A percentile compares a stretch with the other conserved stretches of the same genome.
phyloP scores from a whole-genome alignment of 2,797 vertebrate species.

The Betta splendens region DNA sequence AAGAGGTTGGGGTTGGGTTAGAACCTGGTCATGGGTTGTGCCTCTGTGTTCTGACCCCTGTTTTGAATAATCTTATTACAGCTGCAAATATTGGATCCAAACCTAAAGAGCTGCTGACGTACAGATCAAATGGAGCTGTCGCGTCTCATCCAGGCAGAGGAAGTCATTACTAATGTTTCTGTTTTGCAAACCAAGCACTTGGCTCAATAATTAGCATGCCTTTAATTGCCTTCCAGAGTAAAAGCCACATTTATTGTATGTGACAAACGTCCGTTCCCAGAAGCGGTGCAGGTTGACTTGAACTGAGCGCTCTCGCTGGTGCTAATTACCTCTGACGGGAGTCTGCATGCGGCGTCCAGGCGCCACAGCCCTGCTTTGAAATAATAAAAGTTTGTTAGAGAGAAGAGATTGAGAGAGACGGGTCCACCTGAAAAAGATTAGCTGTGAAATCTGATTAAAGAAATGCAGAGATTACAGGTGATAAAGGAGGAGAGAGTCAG shows the following conservation, averaged over 20 bases:
- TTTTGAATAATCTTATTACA: too few relatives aligned
- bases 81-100: too few relatives aligned
- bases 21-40: too few relatives aligned
- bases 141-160: background rate
- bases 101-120: too few relatives aligned
- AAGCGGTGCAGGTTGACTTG: conserved; percentile 14
- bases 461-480: conserved; percentile 50
- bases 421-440: conserved; percentile 61
- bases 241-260: conserved; percentile 14
- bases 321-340: conserved; percentile 11
- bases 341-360: conserved; percentile 7
- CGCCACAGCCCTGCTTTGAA: conserved; percentile 23
- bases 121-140: background rate
- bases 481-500: conserved; percentile 24
- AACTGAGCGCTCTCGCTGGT: conserved; percentile 8
- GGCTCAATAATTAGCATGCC: background rate
- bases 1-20: too few relatives aligned
- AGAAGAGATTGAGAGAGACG: conserved; percentile 8
- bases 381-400: conserved; percentile 14
- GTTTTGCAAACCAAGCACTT: background rate
- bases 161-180: background rate
- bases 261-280: background rate
- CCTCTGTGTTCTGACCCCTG: too few relatives aligned
- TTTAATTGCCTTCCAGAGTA: background rate
- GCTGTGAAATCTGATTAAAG: conserved; percentile 61